Percentiles rank a stretch among this genome's conserved stretches.
Evolutionary conservation across 2,113 vertebrate genomes (phyloP).

Genomic region (Isurus oxyrinchus): DNA sequence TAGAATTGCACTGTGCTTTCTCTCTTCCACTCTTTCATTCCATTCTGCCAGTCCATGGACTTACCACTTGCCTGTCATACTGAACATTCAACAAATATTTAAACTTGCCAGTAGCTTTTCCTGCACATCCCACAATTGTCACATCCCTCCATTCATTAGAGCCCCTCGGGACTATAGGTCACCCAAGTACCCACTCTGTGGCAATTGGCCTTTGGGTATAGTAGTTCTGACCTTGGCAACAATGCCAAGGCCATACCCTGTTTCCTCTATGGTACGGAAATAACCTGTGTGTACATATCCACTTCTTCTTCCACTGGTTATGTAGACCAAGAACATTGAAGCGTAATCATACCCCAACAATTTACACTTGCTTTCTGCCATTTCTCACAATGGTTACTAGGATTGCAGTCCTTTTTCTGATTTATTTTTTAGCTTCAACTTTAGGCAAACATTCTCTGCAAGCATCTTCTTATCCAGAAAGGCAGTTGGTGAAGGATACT

Average conservation of each 20-base stretch:
- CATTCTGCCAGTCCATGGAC: not conserved
- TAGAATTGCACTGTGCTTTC: not conserved
- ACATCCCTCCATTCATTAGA: no score
- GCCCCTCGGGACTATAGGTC: not conserved
- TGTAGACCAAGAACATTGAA: not conserved
- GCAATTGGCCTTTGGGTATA: not conserved
- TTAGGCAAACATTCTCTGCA: not conserved
- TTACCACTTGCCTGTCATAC: not conserved
- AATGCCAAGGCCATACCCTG: not conserved
- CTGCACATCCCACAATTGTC: not conserved
- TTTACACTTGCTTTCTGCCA: not conserved
- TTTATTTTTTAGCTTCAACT: not conserved
- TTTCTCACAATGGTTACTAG: not conserved
- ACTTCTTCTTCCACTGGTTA: not conserved
- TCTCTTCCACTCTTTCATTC: not conserved
- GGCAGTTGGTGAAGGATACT: no score
- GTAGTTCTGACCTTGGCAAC: not conserved
- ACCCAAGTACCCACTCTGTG: not conserved
- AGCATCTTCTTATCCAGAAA: not conserved
- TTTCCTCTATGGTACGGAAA: not conserved
- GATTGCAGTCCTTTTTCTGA: not conserved
- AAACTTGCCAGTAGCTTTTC: not conserved
- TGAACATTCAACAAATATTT: not conserved
- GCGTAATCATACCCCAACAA: not conserved
- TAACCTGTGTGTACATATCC: not conserved